phyloP scores from a whole-genome alignment of 2,113 vertebrate species.

The Phoenicopterus ruber region DNA sequence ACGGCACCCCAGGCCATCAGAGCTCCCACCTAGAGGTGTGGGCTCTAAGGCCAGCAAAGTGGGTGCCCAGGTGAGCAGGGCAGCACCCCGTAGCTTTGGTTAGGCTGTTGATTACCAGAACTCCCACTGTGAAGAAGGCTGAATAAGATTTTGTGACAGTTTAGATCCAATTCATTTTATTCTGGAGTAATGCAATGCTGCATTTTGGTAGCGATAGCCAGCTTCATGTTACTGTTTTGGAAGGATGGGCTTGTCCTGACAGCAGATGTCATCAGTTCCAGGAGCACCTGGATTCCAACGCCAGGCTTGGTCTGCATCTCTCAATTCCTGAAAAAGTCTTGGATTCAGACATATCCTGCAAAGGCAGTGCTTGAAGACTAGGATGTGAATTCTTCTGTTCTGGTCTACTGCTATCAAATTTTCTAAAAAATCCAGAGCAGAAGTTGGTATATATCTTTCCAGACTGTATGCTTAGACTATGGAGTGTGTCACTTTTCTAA shows the following conservation, averaged over 20 bases:
- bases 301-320: neutral
- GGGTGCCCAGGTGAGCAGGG: rapidly evolving
- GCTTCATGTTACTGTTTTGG: neutral
- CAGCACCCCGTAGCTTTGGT: neutral
- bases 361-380: neutral
- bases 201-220: neutral
- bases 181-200: neutral
- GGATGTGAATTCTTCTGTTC: neutral
- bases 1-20: neutral
- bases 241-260: neutral
- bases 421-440: neutral
- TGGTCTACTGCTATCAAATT: neutral
- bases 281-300: neutral
- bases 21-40: neutral
- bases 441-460: neutral
- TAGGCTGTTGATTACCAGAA: neutral
- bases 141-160: neutral
- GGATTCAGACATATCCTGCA: neutral
- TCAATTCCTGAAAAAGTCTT: neutral
- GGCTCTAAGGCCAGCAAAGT: neutral
- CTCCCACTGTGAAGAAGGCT: neutral
- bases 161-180: neutral
- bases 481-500: neutral
- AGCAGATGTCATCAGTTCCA: neutral
- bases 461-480: neutral